Percentiles rank a stretch among this genome's conserved stretches.
Conservation (phyloP, 2,888 invertebrate genomes). For the Omphaloscelis lunosa region DNA sequence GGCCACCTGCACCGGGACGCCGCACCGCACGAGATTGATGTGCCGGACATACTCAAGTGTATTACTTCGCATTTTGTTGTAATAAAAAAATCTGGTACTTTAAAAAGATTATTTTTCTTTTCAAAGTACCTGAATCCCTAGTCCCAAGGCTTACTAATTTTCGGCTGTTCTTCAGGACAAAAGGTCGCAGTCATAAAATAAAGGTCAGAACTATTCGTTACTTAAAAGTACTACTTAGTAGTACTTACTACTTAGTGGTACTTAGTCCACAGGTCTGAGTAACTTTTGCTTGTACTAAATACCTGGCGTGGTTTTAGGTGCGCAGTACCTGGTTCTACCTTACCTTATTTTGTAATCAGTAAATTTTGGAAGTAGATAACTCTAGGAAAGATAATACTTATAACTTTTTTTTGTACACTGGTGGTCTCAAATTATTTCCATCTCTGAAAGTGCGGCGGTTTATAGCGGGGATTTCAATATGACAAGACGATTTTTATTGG, state of each 20-base stretch:
- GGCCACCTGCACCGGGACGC: too few species aligned
- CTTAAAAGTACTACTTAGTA: too few species aligned
- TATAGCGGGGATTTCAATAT: not conserved
- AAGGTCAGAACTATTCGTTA: not conserved
- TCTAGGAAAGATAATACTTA: not conserved
- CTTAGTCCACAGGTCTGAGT: not conserved
- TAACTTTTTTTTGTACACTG: not conserved
- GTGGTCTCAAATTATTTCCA: not conserved
- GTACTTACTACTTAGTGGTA: too few species aligned
- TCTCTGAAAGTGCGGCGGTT: not conserved
- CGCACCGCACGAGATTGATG: too few species aligned
- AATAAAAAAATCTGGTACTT: too few species aligned
- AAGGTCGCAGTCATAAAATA: not conserved
- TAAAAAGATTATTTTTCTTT: too few species aligned
- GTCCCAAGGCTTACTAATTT: not conserved
- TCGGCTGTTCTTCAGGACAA: slow-evolving; percentile 3
- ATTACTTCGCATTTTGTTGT: not conserved
- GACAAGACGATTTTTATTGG: too few species aligned
- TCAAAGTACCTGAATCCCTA: too few species aligned
- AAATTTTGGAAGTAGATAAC: not conserved
- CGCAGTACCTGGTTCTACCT: not conserved
- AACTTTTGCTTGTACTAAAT: not conserved
- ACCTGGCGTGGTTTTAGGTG: not conserved
- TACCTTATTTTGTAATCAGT: not conserved
- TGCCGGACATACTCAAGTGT: not conserved